A percentile compares a stretch with the other conserved stretches of the same genome.
phyloP scores from a whole-genome alignment of 2,888 invertebrate species.

The Morpho deidamia region DNA sequence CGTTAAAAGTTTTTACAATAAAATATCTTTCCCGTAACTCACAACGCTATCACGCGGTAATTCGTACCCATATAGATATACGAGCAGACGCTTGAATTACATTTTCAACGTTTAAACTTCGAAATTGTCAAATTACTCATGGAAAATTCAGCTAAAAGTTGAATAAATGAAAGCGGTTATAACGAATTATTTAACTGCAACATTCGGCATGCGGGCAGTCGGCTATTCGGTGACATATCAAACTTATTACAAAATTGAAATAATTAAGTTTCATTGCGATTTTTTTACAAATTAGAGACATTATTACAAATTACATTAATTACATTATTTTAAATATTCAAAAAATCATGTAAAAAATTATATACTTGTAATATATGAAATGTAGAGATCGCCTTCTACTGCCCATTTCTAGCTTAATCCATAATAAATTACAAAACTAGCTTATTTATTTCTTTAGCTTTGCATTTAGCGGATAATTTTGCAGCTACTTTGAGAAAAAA shows the following conservation, averaged over 20 bases:
- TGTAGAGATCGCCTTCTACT: too few relatives aligned
- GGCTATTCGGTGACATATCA: conserved; percentile 57
- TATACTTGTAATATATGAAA: too few relatives aligned
- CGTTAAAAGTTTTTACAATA: conserved; percentile 54
- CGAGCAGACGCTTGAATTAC: conserved; percentile 25
- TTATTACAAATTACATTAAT: too few relatives aligned
- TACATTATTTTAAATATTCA: too few relatives aligned
- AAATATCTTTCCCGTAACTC: conserved; percentile 38
- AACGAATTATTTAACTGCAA: conserved; percentile 70
- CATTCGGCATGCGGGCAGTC: conserved; percentile 68
- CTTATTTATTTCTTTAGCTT: too few relatives aligned
- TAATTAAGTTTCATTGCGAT: too few relatives aligned
- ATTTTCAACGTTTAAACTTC: conserved; percentile 30
- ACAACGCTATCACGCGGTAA: conserved; percentile 19
- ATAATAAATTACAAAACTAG: too few relatives aligned
- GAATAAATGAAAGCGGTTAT: conserved; percentile 69
- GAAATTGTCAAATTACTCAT: conserved; percentile 48
- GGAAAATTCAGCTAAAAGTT: conserved; percentile 51
- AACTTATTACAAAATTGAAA: conserved; percentile 37
- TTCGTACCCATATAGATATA: conserved; percentile 19
- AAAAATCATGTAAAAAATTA: too few relatives aligned
- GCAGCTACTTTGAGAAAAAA: too few relatives aligned
- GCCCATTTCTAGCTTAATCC: too few relatives aligned
- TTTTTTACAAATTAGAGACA: too few relatives aligned
- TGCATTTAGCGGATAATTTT: too few relatives aligned